phyloP scores from a whole-genome alignment of 2,888 invertebrate species.

The Drosophila falleni region DNA sequence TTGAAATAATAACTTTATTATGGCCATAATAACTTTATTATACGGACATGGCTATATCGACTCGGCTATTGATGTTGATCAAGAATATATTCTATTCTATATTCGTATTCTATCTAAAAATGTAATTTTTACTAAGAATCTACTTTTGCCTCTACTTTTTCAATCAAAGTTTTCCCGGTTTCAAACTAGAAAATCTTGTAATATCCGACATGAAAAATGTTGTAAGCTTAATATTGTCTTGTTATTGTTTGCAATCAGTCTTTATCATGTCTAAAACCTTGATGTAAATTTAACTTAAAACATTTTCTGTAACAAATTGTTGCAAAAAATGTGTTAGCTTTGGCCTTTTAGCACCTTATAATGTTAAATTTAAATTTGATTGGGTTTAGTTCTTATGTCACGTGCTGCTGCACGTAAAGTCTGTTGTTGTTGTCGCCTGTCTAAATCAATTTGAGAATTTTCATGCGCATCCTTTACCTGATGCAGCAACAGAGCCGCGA shows the following conservation, averaged over 20 bases:
- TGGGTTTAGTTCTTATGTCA: constrained; percentile 51
- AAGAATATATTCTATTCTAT: too few species aligned
- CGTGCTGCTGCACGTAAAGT: constrained; percentile 10
- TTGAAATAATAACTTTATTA: too few species aligned
- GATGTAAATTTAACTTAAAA: background rate
- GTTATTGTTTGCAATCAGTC: background rate
- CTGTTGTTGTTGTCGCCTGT: constrained; percentile 25
- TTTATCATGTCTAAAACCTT: background rate
- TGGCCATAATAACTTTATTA: too few species aligned
- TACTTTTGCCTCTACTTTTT: too few species aligned
- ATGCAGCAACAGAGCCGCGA: constrained; percentile 30
- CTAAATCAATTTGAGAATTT: constrained; percentile 65
- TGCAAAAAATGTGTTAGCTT: constrained; percentile 3
- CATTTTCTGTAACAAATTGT: background rate
- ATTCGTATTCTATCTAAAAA: too few species aligned
- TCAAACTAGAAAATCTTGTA: too few species aligned
- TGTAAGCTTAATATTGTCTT: background rate
- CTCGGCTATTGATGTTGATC: too few species aligned
- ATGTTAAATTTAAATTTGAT: constrained; percentile 57
- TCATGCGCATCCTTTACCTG: constrained; percentile 62
- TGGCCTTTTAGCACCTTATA: constrained; percentile 22
- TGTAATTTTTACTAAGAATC: too few species aligned
- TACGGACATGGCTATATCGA: too few species aligned
- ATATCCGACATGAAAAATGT: background rate
- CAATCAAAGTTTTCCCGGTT: background rate